Conservation (phyloP, 2,113 vertebrate genomes). For the Aspidoscelis tigris region DNA sequence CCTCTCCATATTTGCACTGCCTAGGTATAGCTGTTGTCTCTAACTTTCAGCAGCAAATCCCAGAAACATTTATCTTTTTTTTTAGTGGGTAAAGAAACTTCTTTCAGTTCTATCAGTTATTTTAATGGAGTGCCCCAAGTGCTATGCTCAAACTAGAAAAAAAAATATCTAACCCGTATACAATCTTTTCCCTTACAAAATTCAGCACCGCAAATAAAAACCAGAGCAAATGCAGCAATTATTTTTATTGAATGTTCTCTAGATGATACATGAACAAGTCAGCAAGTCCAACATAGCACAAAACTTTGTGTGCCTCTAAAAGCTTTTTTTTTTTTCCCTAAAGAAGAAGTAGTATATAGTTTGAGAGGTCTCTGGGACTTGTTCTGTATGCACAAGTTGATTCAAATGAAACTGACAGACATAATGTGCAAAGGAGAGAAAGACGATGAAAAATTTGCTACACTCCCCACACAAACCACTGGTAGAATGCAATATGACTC, state of each 20-base stretch:
- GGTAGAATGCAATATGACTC: constrained; percentile 43
- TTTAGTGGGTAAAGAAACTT: not conserved
- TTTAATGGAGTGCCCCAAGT: not conserved
- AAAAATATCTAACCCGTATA: not conserved
- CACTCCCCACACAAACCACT: constrained; percentile 24
- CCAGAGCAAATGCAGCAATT: constrained; percentile 67
- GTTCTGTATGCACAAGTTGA: constrained; percentile 43
- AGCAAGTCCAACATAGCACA: constrained; percentile 60
- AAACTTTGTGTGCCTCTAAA: constrained; percentile 56
- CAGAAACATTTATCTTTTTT: not conserved
- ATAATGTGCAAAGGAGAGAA: not conserved
- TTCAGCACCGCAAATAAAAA: constrained; percentile 26
- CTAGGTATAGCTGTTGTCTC: too few relatives aligned
- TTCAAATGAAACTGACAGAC: constrained; percentile 45
- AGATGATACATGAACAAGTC: constrained; percentile 67
- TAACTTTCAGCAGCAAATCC: not conserved
- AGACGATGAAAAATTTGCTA: constrained; percentile 19
- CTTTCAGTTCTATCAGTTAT: not conserved
- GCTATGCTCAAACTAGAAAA: not conserved
- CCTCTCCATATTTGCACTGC: too few relatives aligned
- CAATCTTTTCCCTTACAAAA: not conserved
- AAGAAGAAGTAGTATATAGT: constrained; percentile 12
- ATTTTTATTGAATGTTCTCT: constrained; percentile 78
- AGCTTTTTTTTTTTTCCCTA: not conserved
- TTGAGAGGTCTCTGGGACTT: constrained; percentile 49